Percentiles rank a stretch among this genome's conserved stretches.
These are phyloP conservation scores for Hypercompe scribonia DNA, from an alignment of 2,888 invertebrate species.

Conservation along the genomic window DNA sequence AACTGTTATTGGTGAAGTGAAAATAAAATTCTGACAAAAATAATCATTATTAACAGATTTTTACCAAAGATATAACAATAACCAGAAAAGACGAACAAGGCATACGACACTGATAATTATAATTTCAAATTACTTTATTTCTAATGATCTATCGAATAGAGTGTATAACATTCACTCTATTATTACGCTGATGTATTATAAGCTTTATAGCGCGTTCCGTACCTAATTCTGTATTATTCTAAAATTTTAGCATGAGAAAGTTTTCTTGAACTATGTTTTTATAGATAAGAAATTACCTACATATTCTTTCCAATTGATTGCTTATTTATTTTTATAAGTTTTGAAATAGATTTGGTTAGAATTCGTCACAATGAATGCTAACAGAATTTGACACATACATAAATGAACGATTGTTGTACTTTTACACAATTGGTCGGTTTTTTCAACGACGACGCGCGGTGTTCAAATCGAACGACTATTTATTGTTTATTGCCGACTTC, in stretches of 20 bases:
- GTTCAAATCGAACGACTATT: not conserved
- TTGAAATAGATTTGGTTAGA: not conserved
- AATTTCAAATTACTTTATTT: not conserved
- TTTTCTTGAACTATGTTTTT: too few species aligned
- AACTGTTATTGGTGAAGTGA: too few species aligned
- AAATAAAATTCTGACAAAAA: too few species aligned
- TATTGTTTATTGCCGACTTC: too few species aligned
- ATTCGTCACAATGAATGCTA: not conserved
- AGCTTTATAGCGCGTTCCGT: conserved; percentile 12
- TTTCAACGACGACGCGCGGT: not conserved
- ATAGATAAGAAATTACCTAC: too few species aligned
- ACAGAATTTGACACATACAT: not conserved
- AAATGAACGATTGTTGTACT: not conserved
- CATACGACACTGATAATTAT: not conserved
- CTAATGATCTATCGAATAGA: not conserved
- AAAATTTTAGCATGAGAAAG: not conserved
- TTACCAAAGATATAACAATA: too few species aligned
- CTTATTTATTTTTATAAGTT: not conserved
- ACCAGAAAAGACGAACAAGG: too few species aligned
- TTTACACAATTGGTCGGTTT: not conserved
- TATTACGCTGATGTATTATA: not conserved
- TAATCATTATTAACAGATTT: too few species aligned
- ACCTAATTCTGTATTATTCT: not conserved
- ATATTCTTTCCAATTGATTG: not conserved
- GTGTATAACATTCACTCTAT: not conserved